Evolutionary conservation across 2,888 invertebrate species (phyloP), one percentile per base, ranked within the genome.

Genomic region (Subacronicta megacephala): DNA sequence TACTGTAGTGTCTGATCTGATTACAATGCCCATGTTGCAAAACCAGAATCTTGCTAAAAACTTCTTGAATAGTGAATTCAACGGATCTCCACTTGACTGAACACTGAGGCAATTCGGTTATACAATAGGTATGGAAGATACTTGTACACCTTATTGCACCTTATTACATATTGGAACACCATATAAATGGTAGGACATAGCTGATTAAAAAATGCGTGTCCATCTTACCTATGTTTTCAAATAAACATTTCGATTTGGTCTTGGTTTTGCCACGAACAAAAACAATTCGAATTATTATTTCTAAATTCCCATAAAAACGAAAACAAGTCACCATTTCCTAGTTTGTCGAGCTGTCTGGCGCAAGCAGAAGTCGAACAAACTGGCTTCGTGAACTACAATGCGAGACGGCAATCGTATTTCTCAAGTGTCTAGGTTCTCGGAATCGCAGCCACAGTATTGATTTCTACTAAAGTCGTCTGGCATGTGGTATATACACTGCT

Each of bases 381-480:
- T 18, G n/a, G 18, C 38, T 18, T 16, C 10, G 46, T 16, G 10
- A 7, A 12, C 13, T 3, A 49, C 35, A 45, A 42, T 51, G 38
- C 41, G 31, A 60, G 29, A 40, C 49, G 13, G 16, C 36, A 26
- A 51, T 51, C 37, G 18, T 41, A 35, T 45, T 36, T 29, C 40
- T 37, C 9, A 15, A 53, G 23, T 37, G 40, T 50, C 42, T 62
- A 31, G 31, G 35, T 52, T 46, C 55, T 35, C 33, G 17, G 45
- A 45, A 15, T 16, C 37, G 44, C 45, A 41, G 35, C 56, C 51
- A 49, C 41, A 23, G 56, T 72, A 72, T 72, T 74, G 72, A 72
- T 72, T 72, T 72, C 52, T 60, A 57, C 74, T 72, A 70, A 72
- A 72, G n/a, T 44, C 52, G 72, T 63, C 72, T 74, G 60, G 49